Evolutionary conservation across 2,888 invertebrate genomes (phyloP), one percentile per base, ranked within the genome.

Genomic region (Euspilapteryx auroguttella): DNA sequence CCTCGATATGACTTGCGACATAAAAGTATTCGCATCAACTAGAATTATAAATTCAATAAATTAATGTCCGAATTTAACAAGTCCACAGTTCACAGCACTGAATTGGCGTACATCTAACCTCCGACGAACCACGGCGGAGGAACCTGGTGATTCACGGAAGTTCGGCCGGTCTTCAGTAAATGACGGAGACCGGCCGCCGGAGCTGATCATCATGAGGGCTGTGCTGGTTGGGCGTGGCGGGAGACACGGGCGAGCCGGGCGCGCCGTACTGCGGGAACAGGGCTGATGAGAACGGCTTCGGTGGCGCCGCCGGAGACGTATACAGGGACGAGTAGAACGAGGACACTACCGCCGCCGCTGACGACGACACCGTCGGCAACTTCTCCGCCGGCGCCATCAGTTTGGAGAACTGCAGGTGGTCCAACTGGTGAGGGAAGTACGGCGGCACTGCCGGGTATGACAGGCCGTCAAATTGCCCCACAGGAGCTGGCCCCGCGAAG

Each of bases 361-460:
- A 66, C 21, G 61, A 56, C 24, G 61, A 75, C 37, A 52, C 69
- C 64, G 57, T 64, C 58, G 57, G 75, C 61, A 62, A 34, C 47
- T 58, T 73, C 39, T 57, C 75, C 40, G 52, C 49, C 35, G 76
- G 75, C 9, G 69, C 75, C 50, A 81, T 80, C 37, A 82, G 58
- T 50, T 79, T 86, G 40, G 73, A 82, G 58, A 79, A 80, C 54
- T 81, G 81, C 32, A 82, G 64, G 34, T 79, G 81, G 56, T 80
- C 85, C 58, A 86, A 81, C 26, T 89, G 84, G 14, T 87, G 85
- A 27, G 87, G 86, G 57, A 89, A 89, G 58, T 89, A 89, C 2
- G 86, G 82, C 1, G 87, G 79, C 54, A 88, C 75, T 13, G 83
- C 83, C 1, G 79, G 59, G 52, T 85, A 85, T 33, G 82, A 77